Conservation (phyloP, 2,797 vertebrate species). For the Scolopax bukidnonensis region DNA sequence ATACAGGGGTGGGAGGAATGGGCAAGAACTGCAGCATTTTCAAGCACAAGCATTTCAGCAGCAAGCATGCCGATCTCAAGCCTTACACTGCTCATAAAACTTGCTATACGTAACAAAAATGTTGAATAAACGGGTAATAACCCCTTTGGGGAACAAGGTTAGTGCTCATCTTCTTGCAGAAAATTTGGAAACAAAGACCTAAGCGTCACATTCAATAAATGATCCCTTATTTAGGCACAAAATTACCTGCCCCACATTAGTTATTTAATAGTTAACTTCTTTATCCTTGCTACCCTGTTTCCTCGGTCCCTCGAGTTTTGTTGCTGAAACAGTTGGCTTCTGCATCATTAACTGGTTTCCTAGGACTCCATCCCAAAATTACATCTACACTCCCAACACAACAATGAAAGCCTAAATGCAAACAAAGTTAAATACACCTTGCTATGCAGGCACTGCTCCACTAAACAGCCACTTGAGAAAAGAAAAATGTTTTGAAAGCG, state of each 20-base stretch:
- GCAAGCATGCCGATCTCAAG: constrained; percentile 28
- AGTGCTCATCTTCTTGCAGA: neutral
- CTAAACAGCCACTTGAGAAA: neutral
- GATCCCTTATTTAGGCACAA: neutral
- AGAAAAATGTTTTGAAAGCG: constrained; percentile 23
- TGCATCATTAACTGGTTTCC: constrained; percentile 59
- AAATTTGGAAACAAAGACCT: neutral
- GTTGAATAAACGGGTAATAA: neutral
- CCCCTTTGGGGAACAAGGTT: neutral
- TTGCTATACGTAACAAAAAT: neutral
- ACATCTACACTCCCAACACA: constrained; percentile 1
- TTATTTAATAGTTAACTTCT: neutral
- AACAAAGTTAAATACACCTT: constrained; percentile 44
- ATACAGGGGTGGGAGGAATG: constrained; percentile 16
- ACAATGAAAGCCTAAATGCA: constrained; percentile 43
- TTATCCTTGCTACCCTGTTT: neutral
- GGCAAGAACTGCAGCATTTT: constrained; percentile 38
- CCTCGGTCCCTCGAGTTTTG: neutral
- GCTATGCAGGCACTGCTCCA: neutral
- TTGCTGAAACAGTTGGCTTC: constrained; percentile 38
- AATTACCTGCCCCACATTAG: neutral
- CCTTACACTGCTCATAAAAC: neutral
- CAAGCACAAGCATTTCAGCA: constrained; percentile 32
- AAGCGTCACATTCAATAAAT: neutral
- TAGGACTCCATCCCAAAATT: constrained; percentile 24